Evolutionary conservation across 1,140 invertebrate genomes (phyloP).

Genomic region (Episyrphus balteatus): DNA sequence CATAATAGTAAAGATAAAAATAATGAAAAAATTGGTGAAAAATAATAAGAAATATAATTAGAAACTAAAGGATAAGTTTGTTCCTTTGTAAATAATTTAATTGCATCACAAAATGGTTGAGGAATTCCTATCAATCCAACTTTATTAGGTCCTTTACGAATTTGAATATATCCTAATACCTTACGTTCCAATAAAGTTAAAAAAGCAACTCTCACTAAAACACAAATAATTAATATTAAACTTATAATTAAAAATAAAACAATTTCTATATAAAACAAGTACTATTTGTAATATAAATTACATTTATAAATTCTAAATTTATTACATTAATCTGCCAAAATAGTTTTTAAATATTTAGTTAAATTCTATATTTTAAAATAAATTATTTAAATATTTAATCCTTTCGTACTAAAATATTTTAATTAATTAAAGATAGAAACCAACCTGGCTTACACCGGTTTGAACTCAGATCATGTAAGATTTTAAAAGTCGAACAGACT

Average conservation of each 20-base stretch:
- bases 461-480: no score
- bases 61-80: constrained; percentile 37
- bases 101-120: constrained; percentile 54
- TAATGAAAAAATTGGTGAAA: constrained; percentile 45
- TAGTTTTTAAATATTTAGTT: constrained; percentile 41
- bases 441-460: no score
- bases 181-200: constrained; percentile 57
- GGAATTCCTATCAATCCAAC: constrained; percentile 46
- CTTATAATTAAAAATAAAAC: constrained; percentile 36
- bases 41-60: constrained; percentile 45
- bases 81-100: constrained; percentile 55
- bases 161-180: constrained; percentile 53
- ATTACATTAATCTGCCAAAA: constrained; percentile 50
- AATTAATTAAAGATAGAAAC: no score
- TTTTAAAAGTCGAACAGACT: no score
- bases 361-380: constrained; percentile 43
- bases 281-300: no score
- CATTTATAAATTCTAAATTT: constrained; percentile 54
- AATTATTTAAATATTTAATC: constrained; percentile 30
- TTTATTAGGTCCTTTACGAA: constrained; percentile 60
- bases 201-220: constrained; percentile 51
- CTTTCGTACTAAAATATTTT: no score
- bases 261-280: constrained; percentile 37
- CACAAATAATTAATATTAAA: constrained; percentile 41
- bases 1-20: constrained; percentile 45